These are phyloP conservation scores for Hydropotes inermis DNA, from an alignment of 2,113 vertebrate genomes.

Conservation along the genomic window DNA sequence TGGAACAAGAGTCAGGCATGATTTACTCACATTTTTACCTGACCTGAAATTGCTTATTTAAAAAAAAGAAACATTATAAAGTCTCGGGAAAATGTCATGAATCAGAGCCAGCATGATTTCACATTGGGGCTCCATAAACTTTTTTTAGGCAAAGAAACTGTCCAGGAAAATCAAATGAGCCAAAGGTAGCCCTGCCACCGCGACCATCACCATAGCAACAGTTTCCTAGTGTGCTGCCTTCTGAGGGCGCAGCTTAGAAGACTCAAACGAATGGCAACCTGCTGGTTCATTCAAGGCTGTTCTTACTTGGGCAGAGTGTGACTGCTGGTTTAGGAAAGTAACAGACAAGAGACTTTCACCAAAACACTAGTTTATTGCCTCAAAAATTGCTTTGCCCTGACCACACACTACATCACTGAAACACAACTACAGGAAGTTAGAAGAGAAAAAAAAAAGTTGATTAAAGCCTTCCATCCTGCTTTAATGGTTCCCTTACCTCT, in stretches of 20 bases:
- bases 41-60: constrained; percentile 82
- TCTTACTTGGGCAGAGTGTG: not conserved
- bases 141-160: constrained; percentile 39
- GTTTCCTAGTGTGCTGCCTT: not conserved
- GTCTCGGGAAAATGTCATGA: constrained; percentile 68
- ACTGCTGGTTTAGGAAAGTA: not conserved
- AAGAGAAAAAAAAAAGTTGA: not conserved
- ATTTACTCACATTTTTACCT: constrained; percentile 83
- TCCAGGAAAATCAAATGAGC: constrained; percentile 50
- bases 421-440: constrained; percentile 1
- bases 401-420: not conserved
- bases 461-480: constrained; percentile 18
- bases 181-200: not conserved
- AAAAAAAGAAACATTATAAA: constrained; percentile 78
- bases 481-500: not conserved
- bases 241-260: not conserved
- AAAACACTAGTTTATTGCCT: not conserved
- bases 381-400: not conserved
- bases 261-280: not conserved
- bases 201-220: not conserved
- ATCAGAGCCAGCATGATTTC: constrained; percentile 60
- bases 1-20: constrained; percentile 80
- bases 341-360: constrained; percentile 19
- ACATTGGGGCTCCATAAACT: constrained; percentile 48
- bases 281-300: not conserved